These are phyloP conservation scores for Andrena trimmerana DNA, from an alignment of 2,888 invertebrate species.

Conservation along the genomic window DNA sequence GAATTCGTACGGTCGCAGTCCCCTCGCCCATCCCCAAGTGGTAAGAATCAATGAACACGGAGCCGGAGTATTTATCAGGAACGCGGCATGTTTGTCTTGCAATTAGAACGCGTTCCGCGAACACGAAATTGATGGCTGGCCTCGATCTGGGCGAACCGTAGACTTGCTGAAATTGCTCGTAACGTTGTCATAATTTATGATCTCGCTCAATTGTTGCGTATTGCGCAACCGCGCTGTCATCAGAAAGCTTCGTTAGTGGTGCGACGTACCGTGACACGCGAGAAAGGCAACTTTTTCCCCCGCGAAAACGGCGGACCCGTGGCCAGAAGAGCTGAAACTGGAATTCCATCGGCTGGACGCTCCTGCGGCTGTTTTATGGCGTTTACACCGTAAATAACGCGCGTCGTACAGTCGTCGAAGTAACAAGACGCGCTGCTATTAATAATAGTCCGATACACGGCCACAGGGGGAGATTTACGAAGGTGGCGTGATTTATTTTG, in stretches of 20 bases:
- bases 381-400: slow-evolving; percentile 51
- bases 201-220: slow-evolving; percentile 48
- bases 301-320: too few relatives aligned
- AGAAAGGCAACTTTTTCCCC: neutral
- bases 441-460: slow-evolving; percentile 52
- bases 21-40: neutral
- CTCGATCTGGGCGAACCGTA: slow-evolving; percentile 76
- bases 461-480: slow-evolving; percentile 51
- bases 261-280: neutral
- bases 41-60: slow-evolving; percentile 2
- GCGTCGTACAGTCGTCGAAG: slow-evolving; percentile 47
- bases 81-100: slow-evolving; percentile 70
- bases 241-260: neutral
- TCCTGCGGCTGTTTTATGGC: slow-evolving; percentile 25
- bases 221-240: slow-evolving; percentile 29
- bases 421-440: slow-evolving; percentile 55
- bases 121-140: slow-evolving; percentile 79
- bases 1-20: too few relatives aligned
- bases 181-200: slow-evolving; percentile 66
- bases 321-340: neutral
- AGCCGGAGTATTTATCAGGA: neutral
- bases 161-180: slow-evolving; percentile 72
- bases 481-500: slow-evolving; percentile 51
- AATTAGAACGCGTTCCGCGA: slow-evolving; percentile 82
- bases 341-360: slow-evolving; percentile 13